Conservation (phyloP, 2,888 invertebrate species). For the Loripinus fragilis region DNA sequence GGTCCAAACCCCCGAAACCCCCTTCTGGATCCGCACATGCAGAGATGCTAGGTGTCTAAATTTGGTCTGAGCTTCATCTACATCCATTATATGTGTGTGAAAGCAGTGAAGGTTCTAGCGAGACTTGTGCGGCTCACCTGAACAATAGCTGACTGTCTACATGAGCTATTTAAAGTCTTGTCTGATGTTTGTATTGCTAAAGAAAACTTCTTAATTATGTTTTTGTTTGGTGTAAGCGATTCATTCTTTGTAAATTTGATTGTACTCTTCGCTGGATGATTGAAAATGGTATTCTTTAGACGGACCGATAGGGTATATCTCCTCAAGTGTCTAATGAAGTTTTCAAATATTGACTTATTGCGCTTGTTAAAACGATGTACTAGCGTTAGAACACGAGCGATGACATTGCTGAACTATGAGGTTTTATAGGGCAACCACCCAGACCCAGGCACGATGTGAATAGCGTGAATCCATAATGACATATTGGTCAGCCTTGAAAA, state of each 20-base stretch:
- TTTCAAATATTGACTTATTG: slow-evolving; percentile 17
- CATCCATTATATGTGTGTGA: too few species aligned
- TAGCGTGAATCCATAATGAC: too few species aligned
- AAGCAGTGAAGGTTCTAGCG: too few species aligned
- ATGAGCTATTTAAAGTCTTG: background rate
- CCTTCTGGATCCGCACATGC: too few species aligned
- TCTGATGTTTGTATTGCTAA: background rate
- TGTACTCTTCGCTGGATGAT: slow-evolving; percentile 6
- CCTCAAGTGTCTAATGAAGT: slow-evolving; percentile 15
- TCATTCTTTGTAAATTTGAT: slow-evolving; percentile 14
- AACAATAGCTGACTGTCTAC: too few species aligned
- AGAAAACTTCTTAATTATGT: background rate
- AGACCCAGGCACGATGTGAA: too few species aligned
- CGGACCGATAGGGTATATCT: slow-evolving; percentile 9
- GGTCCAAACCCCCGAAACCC: too few species aligned
- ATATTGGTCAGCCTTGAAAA: too few species aligned
- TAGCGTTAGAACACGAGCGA: background rate
- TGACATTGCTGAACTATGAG: background rate
- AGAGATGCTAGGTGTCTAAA: too few species aligned
- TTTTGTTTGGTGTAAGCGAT: slow-evolving; percentile 4
- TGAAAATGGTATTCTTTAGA: background rate
- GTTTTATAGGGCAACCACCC: background rate
- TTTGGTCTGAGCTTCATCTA: too few species aligned
- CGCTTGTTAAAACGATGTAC: slow-evolving; percentile 18
- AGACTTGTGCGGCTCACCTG: too few species aligned